Conservation (phyloP, 2,113 vertebrate genomes). For the Lamprotornis superbus region DNA sequence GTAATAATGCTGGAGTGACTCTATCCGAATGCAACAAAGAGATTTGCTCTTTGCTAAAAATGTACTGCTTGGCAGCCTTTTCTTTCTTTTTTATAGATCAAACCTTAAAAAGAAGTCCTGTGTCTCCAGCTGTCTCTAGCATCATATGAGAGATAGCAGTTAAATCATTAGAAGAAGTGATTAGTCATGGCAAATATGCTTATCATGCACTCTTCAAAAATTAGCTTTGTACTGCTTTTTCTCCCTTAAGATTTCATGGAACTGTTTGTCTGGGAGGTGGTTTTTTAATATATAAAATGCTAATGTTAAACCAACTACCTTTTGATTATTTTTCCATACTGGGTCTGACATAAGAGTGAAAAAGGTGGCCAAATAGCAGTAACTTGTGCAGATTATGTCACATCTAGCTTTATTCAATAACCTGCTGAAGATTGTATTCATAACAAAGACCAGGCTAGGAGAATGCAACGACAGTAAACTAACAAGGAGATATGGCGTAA, state of each 20-base stretch:
- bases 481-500: background rate
- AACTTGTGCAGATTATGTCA: background rate
- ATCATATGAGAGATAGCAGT: background rate
- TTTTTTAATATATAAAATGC: background rate
- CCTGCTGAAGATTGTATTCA: background rate
- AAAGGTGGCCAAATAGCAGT: background rate
- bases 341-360: background rate
- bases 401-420: background rate
- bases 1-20: background rate
- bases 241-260: background rate
- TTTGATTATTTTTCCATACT: background rate
- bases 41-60: background rate
- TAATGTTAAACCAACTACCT: background rate
- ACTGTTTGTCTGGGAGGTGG: background rate
- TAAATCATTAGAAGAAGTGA: background rate
- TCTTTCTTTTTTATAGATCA: background rate
- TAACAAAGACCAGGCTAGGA: background rate
- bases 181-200: background rate
- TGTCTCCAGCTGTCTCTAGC: background rate
- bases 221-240: background rate
- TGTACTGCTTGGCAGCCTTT: background rate
- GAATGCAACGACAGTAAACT: background rate
- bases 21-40: background rate
- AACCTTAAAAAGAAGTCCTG: background rate
- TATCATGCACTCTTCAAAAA: background rate